Evolutionary conservation across 2,797 vertebrate species (phyloP), one percentile per base, ranked within the genome.

Genomic region (Phalloptychus januarius): DNA sequence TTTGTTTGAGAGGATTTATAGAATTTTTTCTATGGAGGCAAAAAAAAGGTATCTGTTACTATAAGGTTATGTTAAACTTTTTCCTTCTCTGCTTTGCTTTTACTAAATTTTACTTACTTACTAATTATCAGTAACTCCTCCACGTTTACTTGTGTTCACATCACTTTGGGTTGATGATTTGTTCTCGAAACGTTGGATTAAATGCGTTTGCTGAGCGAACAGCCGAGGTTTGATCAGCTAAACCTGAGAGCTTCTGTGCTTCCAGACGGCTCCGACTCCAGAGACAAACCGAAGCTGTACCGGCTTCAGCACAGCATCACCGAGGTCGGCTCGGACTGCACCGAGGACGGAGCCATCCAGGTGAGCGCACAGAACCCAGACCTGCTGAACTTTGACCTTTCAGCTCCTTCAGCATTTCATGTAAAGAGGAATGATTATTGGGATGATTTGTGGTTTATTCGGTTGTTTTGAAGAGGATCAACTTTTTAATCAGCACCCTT

Each of bases 271-370:
- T 99, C 98, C 6, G 98, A 99, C 93, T 99, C 98, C 46, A 96
- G 98, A 88, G 98, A 99, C 92, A 99, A 99, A 92, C 98, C 98
- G 86, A 99, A 99, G 94, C 96, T 99, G n/a, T 99, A 99, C 92
- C 95, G 98, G 83, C 96, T 99, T 20, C 98, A 99, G 52, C 91
- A 97, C 87, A 99, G 97, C 79, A 95, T 99, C 84, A 99, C 98
- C 0, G 98, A 99, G 96, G 97, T 99, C 18, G 98, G 98, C 83
- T 98, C 97, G 0, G 98, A 99, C 89, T 97, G 96, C 85, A 94
- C 95, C 20, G 97, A 99, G 13, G 98, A 99, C 0, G 97, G 95
- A 84, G 97, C 97, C 71, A 98, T 99, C 84, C 98, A 99, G 97
- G 98, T 99, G 83, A 75, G 56, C 7, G 13, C 20, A 5, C 11